Conservation (phyloP, 2,113 vertebrate genomes). For the Limnothrissa miodon region DNA sequence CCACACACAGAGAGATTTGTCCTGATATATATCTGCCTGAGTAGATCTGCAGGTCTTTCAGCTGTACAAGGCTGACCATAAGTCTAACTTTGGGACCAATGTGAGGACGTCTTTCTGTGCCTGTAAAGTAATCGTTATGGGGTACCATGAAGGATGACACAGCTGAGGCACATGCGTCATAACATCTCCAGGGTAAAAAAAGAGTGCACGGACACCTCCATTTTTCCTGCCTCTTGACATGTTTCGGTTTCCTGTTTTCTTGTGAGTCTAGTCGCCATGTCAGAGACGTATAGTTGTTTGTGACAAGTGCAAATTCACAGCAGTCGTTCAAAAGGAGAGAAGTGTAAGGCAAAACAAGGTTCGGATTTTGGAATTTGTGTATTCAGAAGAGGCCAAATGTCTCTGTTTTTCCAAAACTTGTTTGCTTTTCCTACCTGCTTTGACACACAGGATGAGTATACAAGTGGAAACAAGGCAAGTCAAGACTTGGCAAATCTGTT, state of each 20-base stretch:
- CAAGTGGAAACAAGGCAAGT: conserved; percentile 69
- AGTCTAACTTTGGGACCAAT: neutral
- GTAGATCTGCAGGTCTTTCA: neutral
- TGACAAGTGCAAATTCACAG: conserved; percentile 2
- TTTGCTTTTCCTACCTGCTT: conserved; percentile 61
- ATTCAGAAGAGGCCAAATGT: conserved; percentile 50
- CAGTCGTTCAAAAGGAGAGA: neutral
- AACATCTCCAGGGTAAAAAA: conserved; percentile 5
- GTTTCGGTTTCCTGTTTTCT: conserved; percentile 4
- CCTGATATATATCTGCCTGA: neutral
- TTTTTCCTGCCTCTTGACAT: conserved; percentile 6
- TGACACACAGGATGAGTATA: conserved; percentile 59
- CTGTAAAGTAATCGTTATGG: neutral
- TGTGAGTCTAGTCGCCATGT: neutral
- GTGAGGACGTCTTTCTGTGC: neutral
- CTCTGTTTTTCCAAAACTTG: conserved; percentile 50
- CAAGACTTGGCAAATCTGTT: conserved; percentile 59
- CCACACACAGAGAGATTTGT: conserved; percentile 5
- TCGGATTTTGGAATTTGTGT: conserved; percentile 41
- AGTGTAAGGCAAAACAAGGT: neutral
- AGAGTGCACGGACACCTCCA: neutral
- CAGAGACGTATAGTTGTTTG: neutral
- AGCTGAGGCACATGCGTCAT: neutral
- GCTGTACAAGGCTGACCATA: neutral
- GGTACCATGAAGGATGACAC: neutral